Evolutionary conservation across 2,797 vertebrate species (phyloP).

Genomic region (Carduelis carduelis): DNA sequence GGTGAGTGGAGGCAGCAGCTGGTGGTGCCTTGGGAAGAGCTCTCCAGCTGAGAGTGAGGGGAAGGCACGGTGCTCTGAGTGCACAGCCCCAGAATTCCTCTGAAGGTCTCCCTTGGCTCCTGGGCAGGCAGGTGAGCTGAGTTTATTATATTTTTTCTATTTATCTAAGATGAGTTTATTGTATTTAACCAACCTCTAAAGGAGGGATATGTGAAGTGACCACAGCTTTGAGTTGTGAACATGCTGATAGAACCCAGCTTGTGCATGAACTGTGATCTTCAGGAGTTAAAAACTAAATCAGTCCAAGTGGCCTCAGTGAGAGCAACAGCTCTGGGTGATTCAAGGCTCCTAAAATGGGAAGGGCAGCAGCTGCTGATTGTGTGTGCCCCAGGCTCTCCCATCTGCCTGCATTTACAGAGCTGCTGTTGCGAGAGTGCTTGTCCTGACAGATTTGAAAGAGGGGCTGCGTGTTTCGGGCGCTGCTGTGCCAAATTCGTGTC

Average conservation of each 20-base stretch:
- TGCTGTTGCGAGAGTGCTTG: conserved; percentile 1
- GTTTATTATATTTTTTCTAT: not conserved
- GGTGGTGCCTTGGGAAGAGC: not conserved
- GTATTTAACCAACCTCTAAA: not conserved
- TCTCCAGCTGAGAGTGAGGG: not conserved
- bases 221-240: not conserved
- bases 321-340: not conserved
- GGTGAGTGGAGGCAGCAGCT: not conserved
- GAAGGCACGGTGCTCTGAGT: not conserved
- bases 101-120: not conserved
- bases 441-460: conserved; percentile 24
- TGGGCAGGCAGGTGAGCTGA: not conserved
- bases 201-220: not conserved
- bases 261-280: not conserved
- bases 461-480: not conserved
- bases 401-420: not conserved
- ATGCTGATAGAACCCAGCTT: not conserved
- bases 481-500: not conserved
- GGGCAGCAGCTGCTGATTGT: not conserved
- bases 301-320: not conserved
- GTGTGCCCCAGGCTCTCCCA: not conserved
- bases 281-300: not conserved
- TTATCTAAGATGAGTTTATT: not conserved
- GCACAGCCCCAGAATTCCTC: not conserved
- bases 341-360: not conserved